Percentiles rank a stretch among this genome's conserved stretches.
phyloP scores from a whole-genome alignment of 2,113 vertebrate genomes.

The Cricetomys ansorgei region DNA sequence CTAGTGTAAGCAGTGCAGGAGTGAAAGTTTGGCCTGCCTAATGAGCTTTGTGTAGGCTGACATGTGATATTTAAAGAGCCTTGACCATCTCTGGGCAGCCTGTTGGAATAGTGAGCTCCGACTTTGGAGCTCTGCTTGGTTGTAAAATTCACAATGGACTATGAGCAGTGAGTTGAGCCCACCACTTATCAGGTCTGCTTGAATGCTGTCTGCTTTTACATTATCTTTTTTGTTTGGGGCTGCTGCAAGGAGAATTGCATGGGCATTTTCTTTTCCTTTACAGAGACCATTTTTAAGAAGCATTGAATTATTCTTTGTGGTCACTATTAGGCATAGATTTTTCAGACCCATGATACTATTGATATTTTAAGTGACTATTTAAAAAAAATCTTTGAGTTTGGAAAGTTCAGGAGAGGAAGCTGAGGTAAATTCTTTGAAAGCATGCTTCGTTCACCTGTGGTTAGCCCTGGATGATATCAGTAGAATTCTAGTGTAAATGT shows the following conservation, averaged over 20 bases:
- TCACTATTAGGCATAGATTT: background rate
- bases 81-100: background rate
- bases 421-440: background rate
- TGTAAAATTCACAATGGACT: background rate
- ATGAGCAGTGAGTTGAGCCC: background rate
- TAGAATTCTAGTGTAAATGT: background rate
- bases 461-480: background rate
- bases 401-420: background rate
- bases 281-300: background rate
- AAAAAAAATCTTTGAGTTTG: slow-evolving; percentile 27
- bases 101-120: background rate
- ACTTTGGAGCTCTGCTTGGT: background rate
- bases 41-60: background rate
- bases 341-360: background rate
- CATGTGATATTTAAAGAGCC: background rate
- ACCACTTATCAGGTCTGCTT: background rate
- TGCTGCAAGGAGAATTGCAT: background rate
- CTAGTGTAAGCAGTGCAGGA: background rate
- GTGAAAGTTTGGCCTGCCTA: background rate
- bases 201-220: background rate
- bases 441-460: background rate
- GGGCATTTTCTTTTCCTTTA: background rate
- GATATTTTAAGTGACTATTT: slow-evolving; percentile 6
- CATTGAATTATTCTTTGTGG: background rate
- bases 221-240: background rate